phyloP scores from a whole-genome alignment of 2,797 vertebrate genomes.

The Eurystomus glaucurus region DNA sequence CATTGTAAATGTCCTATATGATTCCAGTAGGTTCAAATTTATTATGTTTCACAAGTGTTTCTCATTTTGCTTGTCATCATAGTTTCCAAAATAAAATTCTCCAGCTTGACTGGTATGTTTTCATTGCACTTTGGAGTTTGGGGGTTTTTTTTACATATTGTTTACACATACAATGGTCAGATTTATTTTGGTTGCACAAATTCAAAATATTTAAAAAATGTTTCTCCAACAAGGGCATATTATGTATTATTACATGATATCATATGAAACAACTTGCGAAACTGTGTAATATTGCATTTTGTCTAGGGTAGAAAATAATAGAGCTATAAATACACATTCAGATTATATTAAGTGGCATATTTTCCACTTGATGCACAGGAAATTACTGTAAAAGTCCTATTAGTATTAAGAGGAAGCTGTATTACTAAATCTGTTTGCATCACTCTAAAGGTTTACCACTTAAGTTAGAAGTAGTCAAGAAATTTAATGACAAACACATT shows the following conservation, averaged over 20 bases:
- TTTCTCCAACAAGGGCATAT: neutral
- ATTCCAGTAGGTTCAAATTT: neutral
- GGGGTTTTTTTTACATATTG: neutral
- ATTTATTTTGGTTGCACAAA: neutral
- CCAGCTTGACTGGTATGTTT: neutral
- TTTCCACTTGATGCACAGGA: conserved; percentile 51
- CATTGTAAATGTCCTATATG: neutral
- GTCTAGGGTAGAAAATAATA: conserved; percentile 43
- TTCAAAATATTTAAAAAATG: neutral
- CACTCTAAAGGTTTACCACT: conserved; percentile 21
- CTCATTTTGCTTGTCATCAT: neutral
- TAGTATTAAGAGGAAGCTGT: conserved; percentile 55
- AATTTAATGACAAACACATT: neutral
- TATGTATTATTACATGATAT: neutral
- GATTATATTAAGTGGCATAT: conserved; percentile 44
- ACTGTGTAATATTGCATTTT: neutral
- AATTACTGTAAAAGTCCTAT: conserved; percentile 65
- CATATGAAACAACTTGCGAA: neutral
- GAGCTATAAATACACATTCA: conserved; percentile 56
- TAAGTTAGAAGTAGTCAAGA: neutral
- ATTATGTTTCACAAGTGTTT: neutral
- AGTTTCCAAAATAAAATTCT: neutral
- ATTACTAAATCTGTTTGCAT: conserved; percentile 26
- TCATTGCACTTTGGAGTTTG: neutral
- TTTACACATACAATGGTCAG: neutral